These are phyloP conservation scores for Escarpia spicata DNA, from an alignment of 2,888 invertebrate genomes.

Conservation along the genomic window DNA sequence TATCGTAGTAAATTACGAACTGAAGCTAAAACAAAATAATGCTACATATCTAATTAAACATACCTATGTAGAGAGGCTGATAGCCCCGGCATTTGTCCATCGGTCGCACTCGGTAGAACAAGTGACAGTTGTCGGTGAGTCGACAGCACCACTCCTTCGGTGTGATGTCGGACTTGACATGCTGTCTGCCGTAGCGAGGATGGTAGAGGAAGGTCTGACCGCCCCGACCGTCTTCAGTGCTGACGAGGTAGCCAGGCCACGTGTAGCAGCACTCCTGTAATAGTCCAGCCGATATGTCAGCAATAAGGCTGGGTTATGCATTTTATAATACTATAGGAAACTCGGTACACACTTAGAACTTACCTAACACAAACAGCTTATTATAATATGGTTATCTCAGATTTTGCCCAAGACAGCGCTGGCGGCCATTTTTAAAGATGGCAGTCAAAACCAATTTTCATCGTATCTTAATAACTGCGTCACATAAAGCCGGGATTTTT, in stretches of 20 bases:
- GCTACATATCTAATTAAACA: background rate
- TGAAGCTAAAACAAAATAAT: too few relatives aligned
- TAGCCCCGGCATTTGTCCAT: background rate
- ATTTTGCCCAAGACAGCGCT: too few relatives aligned
- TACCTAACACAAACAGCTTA: too few relatives aligned
- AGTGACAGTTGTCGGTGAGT: background rate
- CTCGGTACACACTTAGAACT: too few relatives aligned
- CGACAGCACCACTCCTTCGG: background rate
- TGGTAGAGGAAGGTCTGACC: background rate
- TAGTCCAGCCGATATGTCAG: background rate
- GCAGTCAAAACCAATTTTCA: too few relatives aligned
- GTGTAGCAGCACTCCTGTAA: background rate
- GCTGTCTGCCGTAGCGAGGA: background rate
- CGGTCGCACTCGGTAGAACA: constrained; percentile 5
- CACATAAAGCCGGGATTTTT: too few relatives aligned
- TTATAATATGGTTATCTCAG: too few relatives aligned
- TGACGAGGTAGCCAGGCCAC: background rate
- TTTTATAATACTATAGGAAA: background rate
- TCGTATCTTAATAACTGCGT: too few relatives aligned
- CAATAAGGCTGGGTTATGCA: background rate
- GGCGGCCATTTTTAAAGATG: too few relatives aligned
- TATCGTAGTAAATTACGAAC: too few relatives aligned
- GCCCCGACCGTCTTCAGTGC: background rate
- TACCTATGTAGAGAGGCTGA: background rate
- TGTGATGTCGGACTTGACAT: background rate